phyloP scores from a whole-genome alignment of 2,888 invertebrate species.

The Zonitis immaculata region DNA sequence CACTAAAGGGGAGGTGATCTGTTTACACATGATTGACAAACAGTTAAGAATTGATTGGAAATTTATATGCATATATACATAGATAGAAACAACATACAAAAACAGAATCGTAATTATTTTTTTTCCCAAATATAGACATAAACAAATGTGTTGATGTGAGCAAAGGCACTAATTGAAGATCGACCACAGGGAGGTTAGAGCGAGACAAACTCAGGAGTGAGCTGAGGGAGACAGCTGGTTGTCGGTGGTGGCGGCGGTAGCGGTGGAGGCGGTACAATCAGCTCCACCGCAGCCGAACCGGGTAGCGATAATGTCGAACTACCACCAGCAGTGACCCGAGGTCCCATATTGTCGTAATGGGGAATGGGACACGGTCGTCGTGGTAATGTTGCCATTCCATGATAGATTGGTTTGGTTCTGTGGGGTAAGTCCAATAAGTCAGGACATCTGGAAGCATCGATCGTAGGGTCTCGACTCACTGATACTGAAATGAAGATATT shows the following conservation, averaged over 20 bases:
- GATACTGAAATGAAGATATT: conserved; percentile 84
- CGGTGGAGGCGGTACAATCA: conserved; percentile 55
- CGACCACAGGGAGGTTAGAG: conserved; percentile 49
- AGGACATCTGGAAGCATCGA: conserved; percentile 68
- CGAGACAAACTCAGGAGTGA: conserved; percentile 56
- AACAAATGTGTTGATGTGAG: conserved; percentile 38
- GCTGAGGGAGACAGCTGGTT: conserved; percentile 52
- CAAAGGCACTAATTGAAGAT: conserved; percentile 51
- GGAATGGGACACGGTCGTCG: conserved; percentile 54
- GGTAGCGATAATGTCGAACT: conserved; percentile 82
- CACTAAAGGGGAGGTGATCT: conserved; percentile 16
- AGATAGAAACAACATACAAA: conserved; percentile 23
- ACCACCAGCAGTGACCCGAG: conserved; percentile 82
- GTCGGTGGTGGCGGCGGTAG: conserved; percentile 54
- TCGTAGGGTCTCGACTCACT: conserved; percentile 66
- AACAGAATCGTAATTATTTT: conserved; percentile 14
- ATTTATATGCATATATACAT: conserved; percentile 18
- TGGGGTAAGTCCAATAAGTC: conserved; percentile 72
- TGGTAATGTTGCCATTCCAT: conserved; percentile 48
- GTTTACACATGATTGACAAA: conserved; percentile 20
- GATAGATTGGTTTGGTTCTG: conserved; percentile 48
- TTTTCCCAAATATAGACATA: conserved; percentile 14
- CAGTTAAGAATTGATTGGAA: conserved; percentile 18
- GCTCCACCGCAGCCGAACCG: conserved; percentile 51
- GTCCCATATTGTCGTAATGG: conserved; percentile 87